Base-by-base conservation (phyloP, 1,140 invertebrate species). In the Sitobion miscanthi region DNA sequence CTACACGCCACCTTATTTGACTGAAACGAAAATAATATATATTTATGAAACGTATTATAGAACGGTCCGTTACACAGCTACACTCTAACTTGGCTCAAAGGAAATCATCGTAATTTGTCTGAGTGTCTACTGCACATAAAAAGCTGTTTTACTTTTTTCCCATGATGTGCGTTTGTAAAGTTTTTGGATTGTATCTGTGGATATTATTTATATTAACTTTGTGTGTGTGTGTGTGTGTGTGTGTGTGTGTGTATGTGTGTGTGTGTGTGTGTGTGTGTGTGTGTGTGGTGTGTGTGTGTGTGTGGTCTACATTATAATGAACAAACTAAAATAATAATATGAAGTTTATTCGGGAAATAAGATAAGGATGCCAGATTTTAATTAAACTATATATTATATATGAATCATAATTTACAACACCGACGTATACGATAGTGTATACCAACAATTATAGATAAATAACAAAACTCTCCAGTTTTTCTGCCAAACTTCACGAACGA, bases 251-350 rank as follows among this genome's bases (percentile, higher is more conserved):
- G 14, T 62, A 0, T 69, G 30, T 77, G 30, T n/a, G 14, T 62
- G 3, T 69, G 30, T 77, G 30, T n/a, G 14, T 62, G 3, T 69
- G 30, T 77, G 30, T n/a, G 14, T 62, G 3, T 69, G 30, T 77
- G 30, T n/a, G 14, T 62, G 3, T 69, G 30, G 62, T 62, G 57
- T 11, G 57, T 69, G 21, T 14, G 62, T 62, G 3, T 69, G 30
- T 77, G 30, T n/a, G 14, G 14, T 77, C 14, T 77, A n/a, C 8
- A n/a, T 77, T n/a, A n/a, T 77, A 77, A 77, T 77, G 62, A 77
- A 77, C 62, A 77, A 77, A n/a, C 62, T 77, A 69, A 69, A 69
- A 69, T 69, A 69, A 69, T 69, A 69, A n/a, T 69, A n/a, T 69
- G 30, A 69, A 69, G 30, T 69, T 77, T 77, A 77, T 20, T 77